Base-by-base conservation (phyloP, 2,888 invertebrate genomes). In the Eilema caniola region DNA sequence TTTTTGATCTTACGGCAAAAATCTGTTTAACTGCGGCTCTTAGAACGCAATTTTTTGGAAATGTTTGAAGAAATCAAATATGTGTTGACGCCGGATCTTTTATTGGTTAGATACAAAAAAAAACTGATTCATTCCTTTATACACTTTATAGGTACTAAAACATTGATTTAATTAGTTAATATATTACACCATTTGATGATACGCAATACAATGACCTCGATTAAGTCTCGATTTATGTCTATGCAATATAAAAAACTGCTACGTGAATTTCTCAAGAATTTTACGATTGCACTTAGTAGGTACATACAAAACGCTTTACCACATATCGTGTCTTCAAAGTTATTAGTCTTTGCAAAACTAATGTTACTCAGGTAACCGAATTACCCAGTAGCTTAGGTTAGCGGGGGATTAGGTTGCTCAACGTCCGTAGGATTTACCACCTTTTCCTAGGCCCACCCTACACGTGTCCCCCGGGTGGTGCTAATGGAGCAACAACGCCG, bases 281-380 rank as follows among this genome's bases (percentile, higher is more conserved):
- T 62, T 53, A 53, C n/a, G 23, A 31, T 23, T n/a, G 23, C 24
- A 24, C 25, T 28, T 57, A 57, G 66, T 66, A 56, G 37, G 53
- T 66, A 37, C 24, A 56, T 24, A 57, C 33, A 57, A 66, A 31
- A 24, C 33, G 20, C 20, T 12, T 24, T 11, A 16, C 4, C 24
- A 23, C 23, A 59, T 68, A 25, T 56, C 69, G 23, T 53, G 60
- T 67, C 66, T 85, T 77, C 66, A 81, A 80, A 82, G 14, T 57
- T 67, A 23, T 69, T 84, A 80, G 76, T 84, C 83, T 82, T 74
- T 83, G 83, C 10, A 67, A 68, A 33, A 70, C 64, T 67, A 78
- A 80, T 79, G 85, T 86, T 80, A 77, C 86, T 87, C 88, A 89
- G 90, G 90, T 90, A 91, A 89, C 88, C 83, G 84, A 88, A 88